Evolutionary conservation across 2,113 vertebrate genomes (phyloP).

Genomic region (Amazona vittata): DNA sequence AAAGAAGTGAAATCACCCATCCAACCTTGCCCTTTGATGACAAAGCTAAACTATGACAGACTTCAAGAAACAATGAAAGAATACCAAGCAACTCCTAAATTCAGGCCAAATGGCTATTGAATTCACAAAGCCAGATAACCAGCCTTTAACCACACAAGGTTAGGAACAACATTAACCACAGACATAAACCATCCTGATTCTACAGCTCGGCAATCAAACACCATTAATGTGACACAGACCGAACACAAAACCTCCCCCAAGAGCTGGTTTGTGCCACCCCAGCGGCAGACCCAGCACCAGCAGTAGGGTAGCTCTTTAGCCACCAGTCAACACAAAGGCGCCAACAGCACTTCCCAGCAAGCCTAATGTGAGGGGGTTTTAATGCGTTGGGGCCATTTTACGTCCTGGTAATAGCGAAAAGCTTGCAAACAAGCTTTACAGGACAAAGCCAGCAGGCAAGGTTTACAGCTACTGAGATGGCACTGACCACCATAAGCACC

Average conservation of each 20-base stretch:
- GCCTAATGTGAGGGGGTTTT: background rate
- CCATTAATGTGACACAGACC: background rate
- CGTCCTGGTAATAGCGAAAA: rapidly evolving
- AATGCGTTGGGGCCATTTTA: background rate
- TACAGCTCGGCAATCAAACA: background rate
- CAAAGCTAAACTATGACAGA: background rate
- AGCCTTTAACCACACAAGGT: background rate
- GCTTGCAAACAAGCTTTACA: background rate
- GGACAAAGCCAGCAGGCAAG: background rate
- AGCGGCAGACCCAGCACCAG: background rate
- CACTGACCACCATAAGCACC: rapidly evolving
- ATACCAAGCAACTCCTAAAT: background rate
- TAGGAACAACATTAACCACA: background rate
- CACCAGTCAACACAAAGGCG: background rate
- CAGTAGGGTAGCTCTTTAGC: background rate
- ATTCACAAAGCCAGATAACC: background rate
- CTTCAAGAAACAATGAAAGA: background rate
- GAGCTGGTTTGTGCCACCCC: background rate
- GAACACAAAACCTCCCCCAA: background rate
- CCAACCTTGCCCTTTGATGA: background rate
- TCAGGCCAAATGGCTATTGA: background rate
- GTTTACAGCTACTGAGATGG: background rate
- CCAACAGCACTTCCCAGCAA: background rate
- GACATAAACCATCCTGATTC: rapidly evolving
- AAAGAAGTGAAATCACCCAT: background rate